These are phyloP conservation scores for Ploceus nigricollis DNA, from an alignment of 2,113 vertebrate species.

Conservation along the genomic window DNA sequence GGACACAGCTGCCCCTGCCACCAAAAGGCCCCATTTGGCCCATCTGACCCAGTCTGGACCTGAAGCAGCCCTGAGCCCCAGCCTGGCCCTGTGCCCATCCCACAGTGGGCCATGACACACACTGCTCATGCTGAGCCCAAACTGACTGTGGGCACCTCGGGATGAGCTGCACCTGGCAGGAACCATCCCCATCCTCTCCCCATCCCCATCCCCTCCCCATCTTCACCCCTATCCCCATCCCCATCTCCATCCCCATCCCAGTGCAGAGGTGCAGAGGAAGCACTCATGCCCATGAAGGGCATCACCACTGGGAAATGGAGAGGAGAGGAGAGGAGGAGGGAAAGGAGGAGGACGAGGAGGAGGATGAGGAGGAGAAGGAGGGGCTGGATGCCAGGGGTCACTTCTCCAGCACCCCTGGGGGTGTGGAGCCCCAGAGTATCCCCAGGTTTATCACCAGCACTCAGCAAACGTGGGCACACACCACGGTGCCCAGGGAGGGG, in stretches of 20 bases:
- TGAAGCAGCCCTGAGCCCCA: background rate
- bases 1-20: background rate
- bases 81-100: background rate
- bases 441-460: background rate
- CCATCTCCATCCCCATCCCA: too few species aligned
- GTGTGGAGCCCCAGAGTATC: background rate
- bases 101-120: fast-evolving
- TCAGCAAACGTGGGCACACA: background rate
- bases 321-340: background rate
- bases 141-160: fast-evolving
- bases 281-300: background rate
- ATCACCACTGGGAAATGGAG: fast-evolving
- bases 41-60: background rate
- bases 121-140: fast-evolving
- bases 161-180: background rate
- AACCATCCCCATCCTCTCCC: background rate
- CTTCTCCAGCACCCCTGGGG: background rate
- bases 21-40: background rate
- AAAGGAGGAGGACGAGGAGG: background rate
- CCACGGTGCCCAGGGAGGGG: fast-evolving
- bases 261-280: background rate
- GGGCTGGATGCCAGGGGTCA: background rate
- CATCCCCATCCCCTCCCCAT: too few species aligned
- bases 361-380: background rate
- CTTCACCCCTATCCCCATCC: too few species aligned